Conservation (phyloP, 2,797 vertebrate species). For the Peromyscus eremicus region DNA sequence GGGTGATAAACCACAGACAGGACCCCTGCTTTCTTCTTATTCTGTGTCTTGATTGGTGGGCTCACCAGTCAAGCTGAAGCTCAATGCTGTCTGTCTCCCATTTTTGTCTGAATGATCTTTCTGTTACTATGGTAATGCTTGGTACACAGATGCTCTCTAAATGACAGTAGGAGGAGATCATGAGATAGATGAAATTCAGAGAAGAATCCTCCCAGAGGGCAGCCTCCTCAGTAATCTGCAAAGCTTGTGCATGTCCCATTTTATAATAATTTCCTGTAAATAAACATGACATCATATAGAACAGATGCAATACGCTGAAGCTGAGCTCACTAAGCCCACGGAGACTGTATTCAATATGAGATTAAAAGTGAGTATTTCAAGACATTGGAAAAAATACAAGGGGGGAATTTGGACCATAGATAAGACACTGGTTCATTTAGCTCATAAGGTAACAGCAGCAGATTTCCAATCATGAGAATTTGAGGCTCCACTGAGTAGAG, state of each 20-base stretch:
- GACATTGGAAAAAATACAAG: slow-evolving; percentile 67
- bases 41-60: background rate
- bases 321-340: slow-evolving; percentile 32
- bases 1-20: background rate
- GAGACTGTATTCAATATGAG: slow-evolving; percentile 72
- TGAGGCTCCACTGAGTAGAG: background rate
- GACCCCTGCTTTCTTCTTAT: background rate
- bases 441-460: background rate
- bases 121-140: slow-evolving; percentile 78
- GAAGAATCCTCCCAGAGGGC: slow-evolving; percentile 74
- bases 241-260: slow-evolving; percentile 46
- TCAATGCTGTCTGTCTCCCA: slow-evolving; percentile 34
- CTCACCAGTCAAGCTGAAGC: slow-evolving; percentile 53
- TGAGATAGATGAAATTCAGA: slow-evolving; percentile 76
- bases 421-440: slow-evolving; percentile 58
- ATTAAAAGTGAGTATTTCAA: slow-evolving; percentile 78
- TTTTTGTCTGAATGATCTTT: slow-evolving; percentile 72
- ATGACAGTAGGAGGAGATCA: slow-evolving; percentile 77
- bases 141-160: slow-evolving; percentile 74
- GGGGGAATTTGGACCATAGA: slow-evolving; percentile 41
- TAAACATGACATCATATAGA: slow-evolving; percentile 63
- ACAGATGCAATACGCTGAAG: slow-evolving; percentile 69
- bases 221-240: slow-evolving; percentile 54
- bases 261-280: slow-evolving; percentile 77
- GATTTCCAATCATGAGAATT: slow-evolving; percentile 25